Evolutionary conservation across 1,140 invertebrate genomes (phyloP).

Genomic region (Helicoverpa zea): DNA sequence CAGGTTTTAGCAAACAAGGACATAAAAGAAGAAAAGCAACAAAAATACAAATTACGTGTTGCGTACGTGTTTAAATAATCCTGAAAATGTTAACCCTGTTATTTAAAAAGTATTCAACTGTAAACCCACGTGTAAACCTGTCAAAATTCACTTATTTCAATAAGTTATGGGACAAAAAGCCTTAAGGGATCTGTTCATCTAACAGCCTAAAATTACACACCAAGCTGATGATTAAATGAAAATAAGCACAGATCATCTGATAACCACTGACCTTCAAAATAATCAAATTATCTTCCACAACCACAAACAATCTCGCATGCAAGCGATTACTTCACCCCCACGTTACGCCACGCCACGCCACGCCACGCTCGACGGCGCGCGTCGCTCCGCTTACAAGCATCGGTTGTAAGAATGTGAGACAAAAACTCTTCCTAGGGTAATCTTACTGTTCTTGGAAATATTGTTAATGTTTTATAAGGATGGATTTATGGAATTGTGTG

Average conservation of each 20-base stretch:
- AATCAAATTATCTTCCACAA: background rate
- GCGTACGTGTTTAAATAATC: too few relatives aligned
- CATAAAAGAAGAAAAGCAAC: too few relatives aligned
- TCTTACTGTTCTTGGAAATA: background rate
- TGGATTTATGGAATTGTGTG: background rate
- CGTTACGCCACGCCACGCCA: conserved; percentile 53
- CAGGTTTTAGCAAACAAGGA: background rate
- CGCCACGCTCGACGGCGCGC: conserved; percentile 59
- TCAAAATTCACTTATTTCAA: too few relatives aligned
- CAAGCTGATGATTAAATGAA: too few relatives aligned
- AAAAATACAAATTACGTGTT: too few relatives aligned
- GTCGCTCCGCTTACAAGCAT: conserved; percentile 47
- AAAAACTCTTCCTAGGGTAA: conserved; percentile 32
- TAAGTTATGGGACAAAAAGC: too few relatives aligned
- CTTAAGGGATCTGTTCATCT: too few relatives aligned
- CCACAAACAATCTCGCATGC: background rate
- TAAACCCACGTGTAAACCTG: too few relatives aligned
- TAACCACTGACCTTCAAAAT: background rate
- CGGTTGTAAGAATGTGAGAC: conserved; percentile 20
- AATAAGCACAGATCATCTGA: background rate
- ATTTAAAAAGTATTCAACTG: too few relatives aligned
- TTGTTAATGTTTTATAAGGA: background rate
- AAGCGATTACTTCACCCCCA: conserved; percentile 47
- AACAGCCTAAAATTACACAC: too few relatives aligned
- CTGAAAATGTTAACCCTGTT: too few relatives aligned